Conservation (phyloP, 2,113 vertebrate species). For the Malurus elegans region DNA sequence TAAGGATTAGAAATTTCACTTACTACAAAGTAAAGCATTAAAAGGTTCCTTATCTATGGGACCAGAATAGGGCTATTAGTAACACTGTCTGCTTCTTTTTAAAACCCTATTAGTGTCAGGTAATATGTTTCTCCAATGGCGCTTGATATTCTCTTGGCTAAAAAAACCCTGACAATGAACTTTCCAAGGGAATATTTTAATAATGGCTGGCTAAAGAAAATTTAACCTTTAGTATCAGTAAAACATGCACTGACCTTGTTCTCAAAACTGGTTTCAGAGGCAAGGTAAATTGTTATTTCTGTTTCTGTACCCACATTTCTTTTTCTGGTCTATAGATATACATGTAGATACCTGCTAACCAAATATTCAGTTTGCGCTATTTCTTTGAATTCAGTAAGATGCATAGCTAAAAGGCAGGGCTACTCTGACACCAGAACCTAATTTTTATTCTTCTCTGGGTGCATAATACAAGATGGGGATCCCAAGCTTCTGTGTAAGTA, state of each 20-base stretch:
- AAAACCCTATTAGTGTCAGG: conserved; percentile 59
- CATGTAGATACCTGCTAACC: not conserved
- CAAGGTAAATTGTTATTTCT: not conserved
- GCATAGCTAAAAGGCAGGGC: not conserved
- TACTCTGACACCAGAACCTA: not conserved
- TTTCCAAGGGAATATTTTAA: conserved; percentile 29
- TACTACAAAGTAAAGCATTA: conserved; percentile 56
- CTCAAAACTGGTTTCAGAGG: not conserved
- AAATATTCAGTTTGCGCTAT: not conserved
- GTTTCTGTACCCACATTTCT: not conserved
- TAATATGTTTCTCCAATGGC: conserved; percentile 55
- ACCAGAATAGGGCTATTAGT: conserved; percentile 68
- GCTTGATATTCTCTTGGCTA: conserved; percentile 15
- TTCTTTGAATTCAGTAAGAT: not conserved
- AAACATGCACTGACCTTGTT: not conserved
- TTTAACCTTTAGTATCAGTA: not conserved
- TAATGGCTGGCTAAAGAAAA: not conserved
- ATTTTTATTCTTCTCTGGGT: not conserved
- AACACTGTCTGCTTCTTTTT: conserved; percentile 55
- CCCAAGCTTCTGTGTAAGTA: not conserved
- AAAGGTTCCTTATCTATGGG: conserved; percentile 67
- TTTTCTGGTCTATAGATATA: not conserved
- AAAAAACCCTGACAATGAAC: conserved; percentile 24
- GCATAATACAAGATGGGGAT: not conserved
- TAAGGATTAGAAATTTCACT: conserved; percentile 58